Conservation (phyloP, 2,797 vertebrate genomes). For the Channa striata region DNA sequence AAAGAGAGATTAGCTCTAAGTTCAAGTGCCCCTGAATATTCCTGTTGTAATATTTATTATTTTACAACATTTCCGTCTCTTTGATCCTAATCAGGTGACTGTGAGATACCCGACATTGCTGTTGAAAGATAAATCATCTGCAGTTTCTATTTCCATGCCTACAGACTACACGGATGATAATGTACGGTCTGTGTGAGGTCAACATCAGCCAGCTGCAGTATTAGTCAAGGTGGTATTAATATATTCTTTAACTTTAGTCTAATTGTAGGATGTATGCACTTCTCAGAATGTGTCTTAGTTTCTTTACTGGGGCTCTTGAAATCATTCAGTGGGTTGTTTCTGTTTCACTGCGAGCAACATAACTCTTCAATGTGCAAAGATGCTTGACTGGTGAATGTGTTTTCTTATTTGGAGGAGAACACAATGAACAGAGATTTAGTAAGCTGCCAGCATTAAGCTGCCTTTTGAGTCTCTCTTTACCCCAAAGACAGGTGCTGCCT, state of each 20-base stretch:
- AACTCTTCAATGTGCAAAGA: constrained; percentile 41
- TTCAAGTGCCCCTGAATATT: neutral
- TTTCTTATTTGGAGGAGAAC: constrained; percentile 41
- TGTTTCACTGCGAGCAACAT: neutral
- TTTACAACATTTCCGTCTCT: neutral
- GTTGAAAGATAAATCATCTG: too few species aligned
- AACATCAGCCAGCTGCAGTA: neutral
- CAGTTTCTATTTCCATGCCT: too few species aligned
- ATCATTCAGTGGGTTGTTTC: constrained; percentile 4
- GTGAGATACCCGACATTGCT: too few species aligned
- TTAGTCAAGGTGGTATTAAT: neutral
- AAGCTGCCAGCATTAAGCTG: constrained; percentile 30
- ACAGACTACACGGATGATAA: too few species aligned
- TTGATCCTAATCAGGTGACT: neutral
- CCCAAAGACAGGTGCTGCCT: constrained; percentile 71
- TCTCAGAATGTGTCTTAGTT: too few species aligned
- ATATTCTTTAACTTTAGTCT: too few species aligned
- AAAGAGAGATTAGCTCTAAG: too few species aligned
- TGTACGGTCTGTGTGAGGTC: too few species aligned
- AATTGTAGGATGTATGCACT: too few species aligned
- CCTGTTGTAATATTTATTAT: neutral
- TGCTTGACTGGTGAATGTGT: constrained; percentile 34
- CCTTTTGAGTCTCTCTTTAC: constrained; percentile 54
- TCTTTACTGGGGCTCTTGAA: neutral
- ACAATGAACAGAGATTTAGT: constrained; percentile 47